phyloP scores from a whole-genome alignment of 2,113 vertebrate species.

The Neolamprologus toae region DNA sequence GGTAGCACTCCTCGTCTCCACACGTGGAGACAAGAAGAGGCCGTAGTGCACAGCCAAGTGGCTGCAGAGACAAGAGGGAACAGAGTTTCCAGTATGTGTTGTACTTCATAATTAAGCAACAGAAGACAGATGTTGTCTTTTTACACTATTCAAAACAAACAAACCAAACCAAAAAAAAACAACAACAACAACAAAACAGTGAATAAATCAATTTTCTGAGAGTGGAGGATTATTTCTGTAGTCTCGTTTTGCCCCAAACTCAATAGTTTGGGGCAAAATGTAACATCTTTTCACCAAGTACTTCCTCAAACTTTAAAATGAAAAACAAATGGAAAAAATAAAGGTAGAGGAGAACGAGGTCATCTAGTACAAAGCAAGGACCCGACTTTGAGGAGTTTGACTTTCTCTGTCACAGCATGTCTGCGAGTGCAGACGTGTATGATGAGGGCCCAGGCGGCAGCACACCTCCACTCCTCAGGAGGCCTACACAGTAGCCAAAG shows the following conservation, averaged over 20 bases:
- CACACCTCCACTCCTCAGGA: background rate
- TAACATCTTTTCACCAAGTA: accelerated
- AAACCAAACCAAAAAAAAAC: background rate
- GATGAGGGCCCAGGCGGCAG: background rate
- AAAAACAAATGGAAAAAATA: background rate
- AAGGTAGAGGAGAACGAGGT: background rate
- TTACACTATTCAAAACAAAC: accelerated
- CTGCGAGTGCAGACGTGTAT: background rate
- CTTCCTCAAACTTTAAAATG: background rate
- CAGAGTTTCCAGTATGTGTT: background rate
- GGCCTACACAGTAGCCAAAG: background rate
- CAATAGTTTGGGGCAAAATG: background rate
- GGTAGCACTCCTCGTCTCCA: background rate
- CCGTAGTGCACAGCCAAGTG: background rate
- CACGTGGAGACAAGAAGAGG: background rate
- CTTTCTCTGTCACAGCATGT: background rate
- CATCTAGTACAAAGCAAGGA: background rate
- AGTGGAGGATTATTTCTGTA: background rate
- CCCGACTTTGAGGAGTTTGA: background rate
- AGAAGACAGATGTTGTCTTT: background rate
- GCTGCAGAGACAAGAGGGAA: background rate
- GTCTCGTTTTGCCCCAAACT: background rate
- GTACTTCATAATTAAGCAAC: background rate
- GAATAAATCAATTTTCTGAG: background rate
- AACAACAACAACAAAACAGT: background rate